Evolutionary conservation across 2,113 vertebrate species (phyloP).

Genomic region (Cercocebus atys): DNA sequence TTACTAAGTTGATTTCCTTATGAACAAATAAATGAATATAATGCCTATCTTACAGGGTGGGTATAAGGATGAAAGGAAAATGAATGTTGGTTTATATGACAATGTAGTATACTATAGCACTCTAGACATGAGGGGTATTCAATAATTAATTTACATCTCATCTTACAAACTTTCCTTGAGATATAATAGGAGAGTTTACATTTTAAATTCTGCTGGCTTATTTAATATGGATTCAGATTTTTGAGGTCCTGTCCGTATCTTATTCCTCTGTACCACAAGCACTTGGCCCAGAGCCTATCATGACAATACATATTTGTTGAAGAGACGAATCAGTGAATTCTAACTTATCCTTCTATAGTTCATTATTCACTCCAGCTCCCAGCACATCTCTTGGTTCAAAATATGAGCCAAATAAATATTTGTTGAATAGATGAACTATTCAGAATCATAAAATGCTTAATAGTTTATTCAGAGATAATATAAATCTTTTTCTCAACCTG

Average conservation of each 20-base stretch:
- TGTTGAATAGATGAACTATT: conserved; percentile 53
- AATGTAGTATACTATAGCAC: background rate
- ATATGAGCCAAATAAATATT: conserved; percentile 39
- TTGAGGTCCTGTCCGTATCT: background rate
- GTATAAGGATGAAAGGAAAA: background rate
- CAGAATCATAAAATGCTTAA: conserved; percentile 24
- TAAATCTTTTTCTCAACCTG: background rate
- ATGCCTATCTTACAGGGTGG: background rate
- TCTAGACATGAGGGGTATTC: background rate
- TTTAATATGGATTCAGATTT: background rate
- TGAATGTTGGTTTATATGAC: background rate
- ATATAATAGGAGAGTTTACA: background rate
- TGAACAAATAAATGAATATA: background rate
- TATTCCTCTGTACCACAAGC: background rate
- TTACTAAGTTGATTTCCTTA: background rate
- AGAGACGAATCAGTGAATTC: conserved; percentile 11
- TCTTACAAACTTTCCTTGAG: background rate
- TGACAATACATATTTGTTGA: background rate
- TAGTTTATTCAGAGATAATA: conserved; percentile 29
- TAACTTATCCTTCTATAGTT: background rate
- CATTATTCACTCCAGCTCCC: background rate
- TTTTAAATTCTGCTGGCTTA: conserved; percentile 31
- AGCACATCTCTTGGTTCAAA: background rate
- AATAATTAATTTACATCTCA: background rate
- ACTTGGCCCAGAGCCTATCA: background rate